phyloP scores from a whole-genome alignment of 2,888 invertebrate species.

The Calameuta idolon region DNA sequence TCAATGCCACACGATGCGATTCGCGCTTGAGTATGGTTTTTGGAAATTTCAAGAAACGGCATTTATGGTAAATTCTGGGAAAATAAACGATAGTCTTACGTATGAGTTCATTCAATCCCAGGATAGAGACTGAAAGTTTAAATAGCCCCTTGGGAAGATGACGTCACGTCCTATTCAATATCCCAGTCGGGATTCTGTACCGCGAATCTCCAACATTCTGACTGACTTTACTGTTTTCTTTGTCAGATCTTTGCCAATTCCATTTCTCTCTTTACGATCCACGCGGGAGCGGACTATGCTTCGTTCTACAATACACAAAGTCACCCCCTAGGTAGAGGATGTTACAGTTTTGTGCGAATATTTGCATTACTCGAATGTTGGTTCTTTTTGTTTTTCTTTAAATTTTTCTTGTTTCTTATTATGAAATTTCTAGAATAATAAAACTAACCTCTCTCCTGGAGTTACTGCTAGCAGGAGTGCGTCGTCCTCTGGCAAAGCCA shows the following conservation, averaged over 20 bases:
- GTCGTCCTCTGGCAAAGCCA: conserved; percentile 71
- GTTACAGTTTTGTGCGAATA: background rate
- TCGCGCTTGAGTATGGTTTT: background rate
- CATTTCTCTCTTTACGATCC: background rate
- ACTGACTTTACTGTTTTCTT: background rate
- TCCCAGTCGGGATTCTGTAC: background rate
- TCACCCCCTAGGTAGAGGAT: background rate
- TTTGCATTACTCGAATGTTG: background rate
- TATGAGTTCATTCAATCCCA: background rate
- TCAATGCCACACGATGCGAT: background rate
- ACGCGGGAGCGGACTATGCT: background rate
- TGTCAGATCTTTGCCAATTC: background rate
- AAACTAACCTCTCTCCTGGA: conserved; percentile 65
- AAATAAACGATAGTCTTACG: background rate
- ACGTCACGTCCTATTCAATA: background rate
- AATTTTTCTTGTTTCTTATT: background rate
- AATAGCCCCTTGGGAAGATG: background rate
- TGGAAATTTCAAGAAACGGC: background rate
- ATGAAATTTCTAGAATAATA: background rate
- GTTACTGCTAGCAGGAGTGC: conserved; percentile 56
- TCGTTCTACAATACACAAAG: background rate
- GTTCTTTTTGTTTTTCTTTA: background rate
- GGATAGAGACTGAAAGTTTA: background rate
- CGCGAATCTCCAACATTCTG: background rate
- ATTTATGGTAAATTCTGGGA: background rate